Evolutionary conservation across 1,140 invertebrate genomes (phyloP).

Genomic region (Aleiodes sp.): DNA sequence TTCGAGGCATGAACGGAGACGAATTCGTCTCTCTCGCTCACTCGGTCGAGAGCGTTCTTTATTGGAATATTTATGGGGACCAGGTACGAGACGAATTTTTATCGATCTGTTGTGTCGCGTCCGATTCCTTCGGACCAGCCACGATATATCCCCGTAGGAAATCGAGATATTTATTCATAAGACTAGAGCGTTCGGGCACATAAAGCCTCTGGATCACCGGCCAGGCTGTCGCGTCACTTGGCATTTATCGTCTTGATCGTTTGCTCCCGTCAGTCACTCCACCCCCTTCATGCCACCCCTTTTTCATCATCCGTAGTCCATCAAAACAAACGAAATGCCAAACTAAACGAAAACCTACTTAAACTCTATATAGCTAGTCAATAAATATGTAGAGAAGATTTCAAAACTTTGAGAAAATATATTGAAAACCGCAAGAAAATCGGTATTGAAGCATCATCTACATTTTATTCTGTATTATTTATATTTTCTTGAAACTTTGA

Average conservation of each 20-base stretch:
- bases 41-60: constrained; percentile 43
- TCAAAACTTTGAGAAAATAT: not conserved
- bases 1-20: not conserved
- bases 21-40: not conserved
- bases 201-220: constrained; percentile 47
- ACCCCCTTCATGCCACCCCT: no score
- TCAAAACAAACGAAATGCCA: not conserved
- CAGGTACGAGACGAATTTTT: constrained; percentile 55
- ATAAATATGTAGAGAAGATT: not conserved
- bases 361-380: no score
- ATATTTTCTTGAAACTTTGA: no score
- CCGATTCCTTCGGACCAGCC: not conserved
- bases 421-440: no score
- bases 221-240: constrained; percentile 48
- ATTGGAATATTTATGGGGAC: constrained; percentile 57
- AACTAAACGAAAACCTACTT: not conserved
- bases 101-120: constrained; percentile 54
- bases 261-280: not conserved
- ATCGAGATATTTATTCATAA: constrained; percentile 59
- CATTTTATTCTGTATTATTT: no score
- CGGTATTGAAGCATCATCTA: no score
- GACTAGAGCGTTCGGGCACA: constrained; percentile 40
- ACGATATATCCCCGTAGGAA: not conserved
- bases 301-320: not conserved
- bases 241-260: constrained; percentile 16